These are phyloP conservation scores for Drosophila arawakana DNA, from an alignment of 1,140 invertebrate species.

Conservation along the genomic window DNA sequence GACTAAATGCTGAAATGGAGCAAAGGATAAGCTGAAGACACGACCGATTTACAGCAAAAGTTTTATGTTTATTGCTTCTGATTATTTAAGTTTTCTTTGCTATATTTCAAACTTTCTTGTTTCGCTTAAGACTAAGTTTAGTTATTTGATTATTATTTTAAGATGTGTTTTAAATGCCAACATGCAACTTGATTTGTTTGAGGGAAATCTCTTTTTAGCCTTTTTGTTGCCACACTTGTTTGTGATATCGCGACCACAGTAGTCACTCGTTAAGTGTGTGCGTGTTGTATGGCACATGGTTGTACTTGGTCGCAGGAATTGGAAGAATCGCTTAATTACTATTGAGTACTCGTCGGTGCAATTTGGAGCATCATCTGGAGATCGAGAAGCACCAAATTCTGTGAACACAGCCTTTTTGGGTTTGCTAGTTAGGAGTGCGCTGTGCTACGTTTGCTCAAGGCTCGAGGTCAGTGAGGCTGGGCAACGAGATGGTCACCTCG, in stretches of 20 bases:
- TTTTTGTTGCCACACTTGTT: neutral
- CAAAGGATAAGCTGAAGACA: no score
- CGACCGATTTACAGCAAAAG: neutral
- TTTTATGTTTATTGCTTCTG: neutral
- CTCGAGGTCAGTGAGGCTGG: conserved; percentile 42
- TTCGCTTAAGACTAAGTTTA: conserved; percentile 3
- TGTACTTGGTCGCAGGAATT: conserved; percentile 11
- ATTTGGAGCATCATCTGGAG: neutral
- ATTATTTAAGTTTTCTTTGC: neutral
- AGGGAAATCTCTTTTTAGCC: no score
- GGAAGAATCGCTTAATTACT: conserved; percentile 23
- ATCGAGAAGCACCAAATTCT: conserved; percentile 4
- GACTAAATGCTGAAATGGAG: no score
- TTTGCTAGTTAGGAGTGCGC: neutral
- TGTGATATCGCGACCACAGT: conserved; percentile 6
- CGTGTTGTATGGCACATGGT: conserved; percentile 27
- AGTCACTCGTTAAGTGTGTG: conserved; percentile 3
- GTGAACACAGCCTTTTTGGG: conserved; percentile 35
- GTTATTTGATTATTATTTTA: neutral
- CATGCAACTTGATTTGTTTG: neutral
- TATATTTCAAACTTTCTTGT: neutral
- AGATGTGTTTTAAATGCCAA: conserved; percentile 18
- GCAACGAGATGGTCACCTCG: conserved; percentile 76
- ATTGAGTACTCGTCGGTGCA: conserved; percentile 37
- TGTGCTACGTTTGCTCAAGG: neutral